These are phyloP conservation scores for Euzophera pinguis DNA, from an alignment of 2,888 invertebrate genomes.

Conservation along the genomic window DNA sequence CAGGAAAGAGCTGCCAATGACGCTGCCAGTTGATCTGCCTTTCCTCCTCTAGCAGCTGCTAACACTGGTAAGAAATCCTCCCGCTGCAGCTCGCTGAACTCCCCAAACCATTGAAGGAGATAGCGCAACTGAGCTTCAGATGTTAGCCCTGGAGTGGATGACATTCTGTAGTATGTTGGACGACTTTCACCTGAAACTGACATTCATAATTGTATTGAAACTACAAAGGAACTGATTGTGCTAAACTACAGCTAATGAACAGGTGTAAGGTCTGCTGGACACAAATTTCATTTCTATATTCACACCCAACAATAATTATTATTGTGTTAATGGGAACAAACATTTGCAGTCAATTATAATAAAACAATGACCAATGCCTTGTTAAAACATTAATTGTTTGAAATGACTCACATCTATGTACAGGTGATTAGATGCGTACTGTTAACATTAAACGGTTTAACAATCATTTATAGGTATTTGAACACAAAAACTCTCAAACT, in stretches of 20 bases:
- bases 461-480: neutral
- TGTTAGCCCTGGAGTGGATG: conserved; percentile 79
- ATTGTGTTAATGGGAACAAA: neutral
- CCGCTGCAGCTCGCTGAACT: conserved; percentile 93
- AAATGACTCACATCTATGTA: neutral
- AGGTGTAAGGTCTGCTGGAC: no score
- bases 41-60: conserved; percentile 79
- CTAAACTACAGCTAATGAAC: no score
- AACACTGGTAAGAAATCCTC: conserved; percentile 90
- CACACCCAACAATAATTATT: no score
- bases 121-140: conserved; percentile 89
- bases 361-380: neutral
- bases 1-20: conserved; percentile 83
- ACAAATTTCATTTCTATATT: no score
- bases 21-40: conserved; percentile 87
- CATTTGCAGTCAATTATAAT: no score
- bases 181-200: conserved; percentile 39
- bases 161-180: conserved; percentile 63
- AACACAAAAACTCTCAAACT: conserved; percentile 25
- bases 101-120: conserved; percentile 91
- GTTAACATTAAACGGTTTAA: no score
- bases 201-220: no score
- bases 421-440: no score
- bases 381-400: neutral
- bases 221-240: no score